These are phyloP conservation scores for Cheirogaleus medius DNA, from an alignment of 2,113 vertebrate species.

Conservation along the genomic window DNA sequence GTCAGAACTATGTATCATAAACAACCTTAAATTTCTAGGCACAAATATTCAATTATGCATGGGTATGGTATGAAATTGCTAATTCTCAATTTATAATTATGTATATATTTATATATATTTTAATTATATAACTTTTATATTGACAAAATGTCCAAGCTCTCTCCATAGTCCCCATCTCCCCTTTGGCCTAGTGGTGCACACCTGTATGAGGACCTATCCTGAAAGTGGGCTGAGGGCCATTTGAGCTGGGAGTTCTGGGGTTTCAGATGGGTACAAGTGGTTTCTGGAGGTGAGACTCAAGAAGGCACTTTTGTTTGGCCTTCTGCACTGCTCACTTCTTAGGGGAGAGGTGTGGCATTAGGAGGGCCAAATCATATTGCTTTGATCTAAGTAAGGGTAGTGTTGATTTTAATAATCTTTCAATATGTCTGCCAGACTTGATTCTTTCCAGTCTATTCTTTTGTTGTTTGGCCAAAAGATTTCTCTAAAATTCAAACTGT, in stretches of 20 bases:
- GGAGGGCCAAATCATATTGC: neutral
- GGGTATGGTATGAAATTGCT: slow-evolving; percentile 1
- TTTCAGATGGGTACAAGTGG: neutral
- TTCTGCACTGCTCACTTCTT: neutral
- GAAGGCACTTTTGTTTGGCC: neutral
- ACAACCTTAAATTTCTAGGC: neutral
- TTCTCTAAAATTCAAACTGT: neutral
- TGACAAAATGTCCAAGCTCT: neutral
- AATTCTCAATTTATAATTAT: neutral
- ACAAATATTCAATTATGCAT: neutral
- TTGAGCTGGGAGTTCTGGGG: neutral
- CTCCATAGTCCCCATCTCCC: neutral
- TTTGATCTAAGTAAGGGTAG: neutral
- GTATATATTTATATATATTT: neutral
- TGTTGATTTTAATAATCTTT: neutral
- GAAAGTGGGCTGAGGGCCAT: neutral
- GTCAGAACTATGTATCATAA: neutral
- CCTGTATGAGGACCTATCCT: neutral
- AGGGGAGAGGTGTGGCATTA: neutral
- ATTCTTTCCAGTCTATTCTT: neutral
- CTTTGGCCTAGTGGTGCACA: neutral
- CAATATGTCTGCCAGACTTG: neutral
- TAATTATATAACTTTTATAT: neutral
- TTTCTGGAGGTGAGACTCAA: neutral
- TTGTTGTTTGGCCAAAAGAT: neutral